phyloP scores from a whole-genome alignment of 2,888 invertebrate species.

The Agrotis clavis region DNA sequence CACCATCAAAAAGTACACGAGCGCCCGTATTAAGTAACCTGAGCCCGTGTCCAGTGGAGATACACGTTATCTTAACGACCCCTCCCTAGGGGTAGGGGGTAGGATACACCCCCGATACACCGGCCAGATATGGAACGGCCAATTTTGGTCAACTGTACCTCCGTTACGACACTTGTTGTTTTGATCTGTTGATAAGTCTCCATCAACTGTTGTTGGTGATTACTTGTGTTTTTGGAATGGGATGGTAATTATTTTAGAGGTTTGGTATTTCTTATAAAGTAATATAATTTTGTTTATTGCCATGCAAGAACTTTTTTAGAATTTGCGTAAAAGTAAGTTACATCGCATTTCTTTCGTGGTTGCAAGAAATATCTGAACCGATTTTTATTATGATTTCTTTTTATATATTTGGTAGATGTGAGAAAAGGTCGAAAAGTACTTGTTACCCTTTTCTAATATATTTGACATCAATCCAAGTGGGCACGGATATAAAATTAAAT shows the following conservation, averaged over 20 bases:
- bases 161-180: slow-evolving; percentile 82
- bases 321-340: no score
- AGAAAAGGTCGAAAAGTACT: no score
- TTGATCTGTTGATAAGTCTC: slow-evolving; percentile 62
- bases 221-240: slow-evolving; percentile 54
- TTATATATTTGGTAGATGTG: no score
- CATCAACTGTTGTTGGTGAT: slow-evolving; percentile 53
- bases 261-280: background rate
- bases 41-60: slow-evolving; percentile 82
- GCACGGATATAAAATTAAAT: no score
- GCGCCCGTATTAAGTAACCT: slow-evolving; percentile 81
- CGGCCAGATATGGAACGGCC: slow-evolving; percentile 83
- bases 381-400: no score
- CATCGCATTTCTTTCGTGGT: no score
- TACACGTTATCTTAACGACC: slow-evolving; percentile 89
- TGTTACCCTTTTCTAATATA: no score
- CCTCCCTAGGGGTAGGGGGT: slow-evolving; percentile 61
- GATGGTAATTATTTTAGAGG: slow-evolving; percentile 43
- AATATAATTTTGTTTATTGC: background rate
- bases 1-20: slow-evolving; percentile 46
- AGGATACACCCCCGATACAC: slow-evolving; percentile 71
- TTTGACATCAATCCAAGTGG: no score
- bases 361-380: no score
- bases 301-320: no score
- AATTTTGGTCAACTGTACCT: slow-evolving; percentile 85